These are phyloP conservation scores for Syrmaticus mikado DNA, from an alignment of 2,113 vertebrate genomes.

Conservation along the genomic window DNA sequence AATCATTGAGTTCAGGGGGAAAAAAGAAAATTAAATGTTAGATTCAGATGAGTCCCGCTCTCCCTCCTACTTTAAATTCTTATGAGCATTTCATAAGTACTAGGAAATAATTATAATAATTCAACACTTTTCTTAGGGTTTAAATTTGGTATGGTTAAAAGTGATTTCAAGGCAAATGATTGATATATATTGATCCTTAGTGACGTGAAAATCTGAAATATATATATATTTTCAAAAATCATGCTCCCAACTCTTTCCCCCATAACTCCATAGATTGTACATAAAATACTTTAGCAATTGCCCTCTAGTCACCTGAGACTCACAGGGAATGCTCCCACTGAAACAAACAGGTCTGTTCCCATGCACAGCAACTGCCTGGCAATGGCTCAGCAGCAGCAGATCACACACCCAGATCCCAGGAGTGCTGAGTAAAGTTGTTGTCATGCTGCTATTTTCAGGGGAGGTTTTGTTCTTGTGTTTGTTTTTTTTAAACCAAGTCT, in stretches of 20 bases:
- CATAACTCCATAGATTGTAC: rapidly evolving
- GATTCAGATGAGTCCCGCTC: not conserved
- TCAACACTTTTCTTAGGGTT: not conserved
- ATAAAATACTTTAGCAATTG: not conserved
- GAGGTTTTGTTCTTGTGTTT: not conserved
- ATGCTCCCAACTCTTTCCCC: not conserved
- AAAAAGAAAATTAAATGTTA: not conserved
- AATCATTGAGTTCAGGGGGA: not conserved
- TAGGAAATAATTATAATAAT: not conserved
- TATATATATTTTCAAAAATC: not conserved
- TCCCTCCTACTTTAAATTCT: not conserved
- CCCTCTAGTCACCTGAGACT: not conserved
- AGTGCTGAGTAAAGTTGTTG: not conserved
- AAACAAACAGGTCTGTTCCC: not conserved
- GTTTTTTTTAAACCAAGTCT: not conserved
- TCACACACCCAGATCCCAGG: not conserved
- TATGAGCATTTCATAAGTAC: not conserved
- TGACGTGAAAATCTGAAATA: not conserved
- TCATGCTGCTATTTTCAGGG: not conserved
- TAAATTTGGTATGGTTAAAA: not conserved
- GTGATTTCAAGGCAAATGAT: not conserved
- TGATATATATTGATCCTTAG: not conserved
- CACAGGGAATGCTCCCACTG: not conserved
- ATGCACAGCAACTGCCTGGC: rapidly evolving
- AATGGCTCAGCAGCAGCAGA: not conserved